Base-by-base conservation (phyloP, 2,888 invertebrate species). In the Lysandra coridon region DNA sequence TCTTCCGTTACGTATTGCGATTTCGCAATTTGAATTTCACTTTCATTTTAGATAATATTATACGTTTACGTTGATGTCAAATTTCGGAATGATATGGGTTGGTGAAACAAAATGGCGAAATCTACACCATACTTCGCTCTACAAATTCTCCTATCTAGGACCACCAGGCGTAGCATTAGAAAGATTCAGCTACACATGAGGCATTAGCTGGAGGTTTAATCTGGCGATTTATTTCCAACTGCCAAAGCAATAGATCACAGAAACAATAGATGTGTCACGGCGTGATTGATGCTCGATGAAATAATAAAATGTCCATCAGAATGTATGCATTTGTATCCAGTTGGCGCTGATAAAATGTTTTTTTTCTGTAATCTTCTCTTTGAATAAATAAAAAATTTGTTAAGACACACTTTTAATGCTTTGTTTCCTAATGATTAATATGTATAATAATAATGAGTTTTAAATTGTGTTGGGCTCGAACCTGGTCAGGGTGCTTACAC, bases 211-310 rank as follows among this genome's bases (percentile, higher is more conserved):
- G 33, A 69, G 33, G 4, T 69, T 37, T 17, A 69, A 69, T 69
- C 69, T 69, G 69, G 14, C 69, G 33, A 69, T 69, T 69, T 69
- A 69, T 69, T 33, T 69, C 69, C 69, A 37, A 37, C 69, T 69
- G 69, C 33, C 69, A 33, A 37, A 69, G 33, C 69, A 37, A 69
- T 69, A 69, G 69, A 69, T 69, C 69, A 69, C 23, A 69, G 69
- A 69, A 69, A 69, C 69, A 69, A 69, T 69, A 69, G 69, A 37
- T 37, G 69, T 69, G 69, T 69, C 69, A 37, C 69, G 23, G 5
- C 33, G 33, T 69, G 69, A 69, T 69, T 69, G 69, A 69, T 69
- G 69, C 33, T 17, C 12, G 69, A 33, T 69, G 69, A 69, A 69
- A 69, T 69, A 69, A 69, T 37, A 69, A 69, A 69, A 69, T 4